These are phyloP conservation scores for Mesembrinibis cayennensis DNA, from an alignment of 2,113 vertebrate species.

Conservation along the genomic window DNA sequence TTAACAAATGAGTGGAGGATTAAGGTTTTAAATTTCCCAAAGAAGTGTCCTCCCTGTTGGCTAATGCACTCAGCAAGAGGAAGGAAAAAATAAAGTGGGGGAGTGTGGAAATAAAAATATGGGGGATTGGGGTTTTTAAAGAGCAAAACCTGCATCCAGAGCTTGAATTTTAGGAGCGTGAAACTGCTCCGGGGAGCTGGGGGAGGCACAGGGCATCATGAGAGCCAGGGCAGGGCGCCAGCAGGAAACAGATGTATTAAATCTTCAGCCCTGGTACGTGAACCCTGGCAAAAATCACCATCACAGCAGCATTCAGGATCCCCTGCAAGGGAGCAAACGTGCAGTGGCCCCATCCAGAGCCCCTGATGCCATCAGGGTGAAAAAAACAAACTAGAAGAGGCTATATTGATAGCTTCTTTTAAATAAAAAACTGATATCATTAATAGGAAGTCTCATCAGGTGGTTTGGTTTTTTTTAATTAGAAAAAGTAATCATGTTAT, in stretches of 20 bases:
- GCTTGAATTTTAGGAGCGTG: not conserved
- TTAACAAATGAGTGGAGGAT: constrained; percentile 27
- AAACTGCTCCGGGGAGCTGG: not conserved
- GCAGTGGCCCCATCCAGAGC: not conserved
- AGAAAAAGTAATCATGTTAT: not conserved
- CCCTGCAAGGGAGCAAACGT: not conserved
- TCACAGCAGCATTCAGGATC: not conserved
- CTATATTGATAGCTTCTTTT: fast-evolving
- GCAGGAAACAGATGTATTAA: constrained; percentile 59
- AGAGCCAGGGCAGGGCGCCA: not conserved
- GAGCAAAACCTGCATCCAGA: not conserved
- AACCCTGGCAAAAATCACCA: not conserved
- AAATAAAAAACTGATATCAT: not conserved
- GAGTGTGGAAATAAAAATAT: not conserved
- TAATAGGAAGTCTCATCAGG: not conserved
- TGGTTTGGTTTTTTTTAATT: not conserved
- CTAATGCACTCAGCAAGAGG: not conserved
- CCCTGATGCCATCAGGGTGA: no score
- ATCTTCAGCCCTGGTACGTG: not conserved
- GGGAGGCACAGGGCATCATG: not conserved
- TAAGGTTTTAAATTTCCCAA: constrained; percentile 45
- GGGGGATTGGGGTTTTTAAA: not conserved
- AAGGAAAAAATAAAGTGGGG: not conserved
- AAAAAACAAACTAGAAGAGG: not conserved
- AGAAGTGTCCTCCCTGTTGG: not conserved